Evolutionary conservation across 53 echinoderm and acorn worm genomes (phyloP), one percentile per base, ranked within the genome.

Genomic region (Glandiceps talaboti): DNA sequence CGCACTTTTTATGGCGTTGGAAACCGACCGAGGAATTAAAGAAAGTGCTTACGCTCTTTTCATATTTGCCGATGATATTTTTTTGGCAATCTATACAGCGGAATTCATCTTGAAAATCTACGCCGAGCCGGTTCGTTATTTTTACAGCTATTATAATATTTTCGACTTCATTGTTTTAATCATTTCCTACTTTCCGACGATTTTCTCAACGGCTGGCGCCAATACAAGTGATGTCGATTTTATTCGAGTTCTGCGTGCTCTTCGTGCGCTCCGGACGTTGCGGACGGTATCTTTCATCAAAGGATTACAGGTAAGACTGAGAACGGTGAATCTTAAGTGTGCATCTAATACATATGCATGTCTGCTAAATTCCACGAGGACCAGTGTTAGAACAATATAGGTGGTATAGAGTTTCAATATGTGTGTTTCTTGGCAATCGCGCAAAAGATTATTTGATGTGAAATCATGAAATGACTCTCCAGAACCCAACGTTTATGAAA

Each of bases 81-180:
- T 93, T 32, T 85, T 96, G 74, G 96, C 87, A 1, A 88, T 97
- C 28, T 97, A 97, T 82, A 97, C 97, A 0, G 73, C 85, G n/a
- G 97, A 97, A 79, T 97, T 97, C 33, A 72, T 92, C 27, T 82
- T 97, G 91, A 97, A 97, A 74, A 97, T 97, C 77, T 97, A 97
- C 80, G 97, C 97, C 28, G 97, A 97, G 75, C 97, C 97, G 0
- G 82, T 93, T 79, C 79, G 83, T 14, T 97, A 97, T 73, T 97
- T 97, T 84, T 92, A 91, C 85, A 97, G 93, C 85, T 91, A 91
- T 77, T 97, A 97, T 86, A 97, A 93, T 84, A 78, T 92, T 26
- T 96, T 93, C 33, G 97, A 96, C 76, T 86, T 96, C 27, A 27
- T 89, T 1, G 97, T 96, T 10, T 83, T 96, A 31, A 82, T 91